Evolutionary conservation across 92 coral and sea anemone genomes (phyloP).

Genomic region (Parazoanthus atlanticus): DNA sequence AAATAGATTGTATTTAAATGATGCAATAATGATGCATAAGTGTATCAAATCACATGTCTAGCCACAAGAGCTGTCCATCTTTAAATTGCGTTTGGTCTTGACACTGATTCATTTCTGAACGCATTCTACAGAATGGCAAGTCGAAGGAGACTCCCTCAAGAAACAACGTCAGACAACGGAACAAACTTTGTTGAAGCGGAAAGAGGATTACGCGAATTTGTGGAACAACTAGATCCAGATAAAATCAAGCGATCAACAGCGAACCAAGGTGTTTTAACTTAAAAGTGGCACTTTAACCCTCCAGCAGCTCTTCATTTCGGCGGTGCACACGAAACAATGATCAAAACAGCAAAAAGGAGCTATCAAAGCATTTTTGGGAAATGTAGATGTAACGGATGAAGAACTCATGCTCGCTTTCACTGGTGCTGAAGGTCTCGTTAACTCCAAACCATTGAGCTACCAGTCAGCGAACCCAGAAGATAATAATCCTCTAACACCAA

Average conservation of each 20-base stretch:
- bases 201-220: conserved; percentile 11
- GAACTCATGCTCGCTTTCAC: too few species aligned
- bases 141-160: conserved; percentile 26
- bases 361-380: too few species aligned
- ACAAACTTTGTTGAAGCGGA: conserved; percentile 28
- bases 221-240: conserved; percentile 5
- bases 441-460: too few species aligned
- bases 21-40: too few species aligned
- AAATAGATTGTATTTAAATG: too few species aligned
- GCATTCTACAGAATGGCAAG: conserved; percentile 23
- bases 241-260: conserved; percentile 18
- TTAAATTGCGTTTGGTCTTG: conserved; percentile 10
- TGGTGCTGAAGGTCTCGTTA: too few species aligned
- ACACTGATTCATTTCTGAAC: conserved; percentile 30
- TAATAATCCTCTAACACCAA: conserved; percentile 27
- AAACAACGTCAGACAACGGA: conserved; percentile 27
- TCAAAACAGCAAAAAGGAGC: conserved; percentile 36
- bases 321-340: conserved; percentile 34
- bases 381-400: too few species aligned
- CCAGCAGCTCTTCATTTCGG: conserved; percentile 20
- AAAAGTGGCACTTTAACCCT: conserved; percentile 30
- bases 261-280: not conserved
- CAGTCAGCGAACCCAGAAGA: conserved; percentile 4
- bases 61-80: conserved; percentile 28
- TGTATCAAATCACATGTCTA: not conserved